Conservation (phyloP, 1,140 invertebrate species). For the Diplogasteroides magnus region DNA sequence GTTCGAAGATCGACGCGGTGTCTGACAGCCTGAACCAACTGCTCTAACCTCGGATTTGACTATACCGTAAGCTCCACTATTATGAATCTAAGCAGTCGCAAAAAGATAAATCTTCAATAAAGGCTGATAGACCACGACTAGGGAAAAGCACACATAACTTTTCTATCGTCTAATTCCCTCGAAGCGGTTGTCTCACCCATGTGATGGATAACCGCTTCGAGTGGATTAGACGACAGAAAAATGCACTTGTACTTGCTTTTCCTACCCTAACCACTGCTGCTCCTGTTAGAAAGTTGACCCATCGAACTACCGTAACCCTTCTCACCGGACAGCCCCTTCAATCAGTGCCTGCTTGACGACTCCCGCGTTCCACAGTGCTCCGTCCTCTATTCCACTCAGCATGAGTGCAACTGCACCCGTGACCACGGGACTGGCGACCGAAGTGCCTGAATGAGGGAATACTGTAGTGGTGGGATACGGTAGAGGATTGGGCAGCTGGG, state of each 20-base stretch:
- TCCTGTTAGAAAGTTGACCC: too few species aligned
- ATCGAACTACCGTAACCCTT: background rate
- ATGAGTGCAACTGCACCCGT: slow-evolving; percentile 83
- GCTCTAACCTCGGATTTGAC: background rate
- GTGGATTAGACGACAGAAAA: too few species aligned
- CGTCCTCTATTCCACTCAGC: slow-evolving; percentile 61
- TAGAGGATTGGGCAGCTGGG: background rate
- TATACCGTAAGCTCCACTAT: background rate
- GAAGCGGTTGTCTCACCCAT: too few species aligned
- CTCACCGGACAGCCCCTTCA: slow-evolving; percentile 70
- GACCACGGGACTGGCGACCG: slow-evolving; percentile 89
- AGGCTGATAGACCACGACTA: too few species aligned
- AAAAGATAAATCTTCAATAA: too few species aligned
- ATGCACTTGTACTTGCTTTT: too few species aligned
- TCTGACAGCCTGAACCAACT: too few species aligned
- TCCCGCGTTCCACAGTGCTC: slow-evolving; percentile 67
- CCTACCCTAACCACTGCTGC: too few species aligned
- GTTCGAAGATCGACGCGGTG: slow-evolving; percentile 85
- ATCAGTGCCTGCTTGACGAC: slow-evolving; percentile 89
- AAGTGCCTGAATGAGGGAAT: slow-evolving; percentile 68
- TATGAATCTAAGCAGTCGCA: too few species aligned
- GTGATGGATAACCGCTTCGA: too few species aligned
- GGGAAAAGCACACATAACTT: too few species aligned
- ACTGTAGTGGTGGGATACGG: background rate
- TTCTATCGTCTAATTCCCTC: too few species aligned